phyloP scores from a whole-genome alignment of 1,140 invertebrate species.

The Aphidius ervi region DNA sequence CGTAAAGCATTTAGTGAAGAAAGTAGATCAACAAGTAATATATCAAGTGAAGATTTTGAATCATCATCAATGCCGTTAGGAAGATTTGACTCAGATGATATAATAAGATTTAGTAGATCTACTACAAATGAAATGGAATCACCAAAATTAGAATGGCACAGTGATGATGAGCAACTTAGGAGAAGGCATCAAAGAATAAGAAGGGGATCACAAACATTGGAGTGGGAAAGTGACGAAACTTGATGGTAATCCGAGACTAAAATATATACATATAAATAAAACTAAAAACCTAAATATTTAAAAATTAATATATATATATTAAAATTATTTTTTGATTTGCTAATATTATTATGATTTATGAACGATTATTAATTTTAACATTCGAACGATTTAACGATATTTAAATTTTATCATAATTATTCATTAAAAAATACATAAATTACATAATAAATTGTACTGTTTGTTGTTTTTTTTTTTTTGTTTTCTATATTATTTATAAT shows the following conservation, averaged over 20 bases:
- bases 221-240: constrained; percentile 38
- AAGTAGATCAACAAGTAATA: neutral
- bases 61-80: constrained; percentile 13
- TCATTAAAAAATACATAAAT: too few relatives aligned
- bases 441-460: too few relatives aligned
- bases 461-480: too few relatives aligned
- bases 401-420: neutral
- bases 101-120: constrained; percentile 22
- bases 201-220: constrained; percentile 36
- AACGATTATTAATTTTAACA: too few relatives aligned
- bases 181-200: constrained; percentile 26
- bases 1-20: neutral
- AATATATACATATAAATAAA: neutral
- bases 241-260: constrained; percentile 23
- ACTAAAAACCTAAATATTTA: neutral
- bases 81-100: constrained; percentile 17
- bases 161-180: constrained; percentile 31
- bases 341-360: too few relatives aligned
- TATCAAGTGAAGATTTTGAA: constrained; percentile 12
- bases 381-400: too few relatives aligned
- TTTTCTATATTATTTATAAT: too few relatives aligned
- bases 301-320: neutral
- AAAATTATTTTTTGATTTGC: neutral
- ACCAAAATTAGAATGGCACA: constrained; percentile 29
- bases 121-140: constrained; percentile 28